Percentiles rank a stretch among this genome's conserved stretches.
Evolutionary conservation across 2,113 vertebrate genomes (phyloP).

Genomic region (Atractosteus spatula): DNA sequence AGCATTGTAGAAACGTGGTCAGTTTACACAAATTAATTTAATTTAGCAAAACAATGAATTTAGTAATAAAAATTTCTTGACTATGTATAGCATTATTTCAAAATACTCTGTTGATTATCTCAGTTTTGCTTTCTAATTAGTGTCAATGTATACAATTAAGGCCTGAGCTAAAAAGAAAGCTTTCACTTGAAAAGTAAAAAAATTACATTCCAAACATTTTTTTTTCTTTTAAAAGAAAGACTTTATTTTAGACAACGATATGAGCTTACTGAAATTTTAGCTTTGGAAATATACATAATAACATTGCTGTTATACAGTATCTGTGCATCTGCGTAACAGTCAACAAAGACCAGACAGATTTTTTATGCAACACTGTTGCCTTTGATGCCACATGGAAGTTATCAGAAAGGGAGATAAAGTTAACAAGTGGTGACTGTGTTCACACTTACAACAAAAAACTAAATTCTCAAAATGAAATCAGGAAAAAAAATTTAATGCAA

Average conservation of each 20-base stretch:
- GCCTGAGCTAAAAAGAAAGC: slow-evolving; percentile 2
- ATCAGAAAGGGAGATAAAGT: too few species aligned
- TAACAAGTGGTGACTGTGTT: too few species aligned
- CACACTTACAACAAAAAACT: too few species aligned
- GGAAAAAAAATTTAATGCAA: too few species aligned
- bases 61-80: too few species aligned
- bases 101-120: not conserved
- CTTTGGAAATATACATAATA: slow-evolving; percentile 2
- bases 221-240: too few species aligned
- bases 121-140: not conserved
- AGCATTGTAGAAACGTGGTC: too few species aligned
- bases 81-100: too few species aligned
- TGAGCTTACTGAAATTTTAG: not conserved
- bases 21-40: too few species aligned
- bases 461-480: too few species aligned
- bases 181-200: not conserved
- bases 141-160: not conserved
- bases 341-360: not conserved
- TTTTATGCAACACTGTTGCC: not conserved
- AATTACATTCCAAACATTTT: too few species aligned
- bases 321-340: not conserved
- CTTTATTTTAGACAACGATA: not conserved
- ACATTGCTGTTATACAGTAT: not conserved
- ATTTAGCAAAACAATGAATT: too few species aligned
- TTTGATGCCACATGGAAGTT: not conserved